These are phyloP conservation scores for Stictonetta naevosa DNA, from an alignment of 2,113 vertebrate species.

Conservation along the genomic window DNA sequence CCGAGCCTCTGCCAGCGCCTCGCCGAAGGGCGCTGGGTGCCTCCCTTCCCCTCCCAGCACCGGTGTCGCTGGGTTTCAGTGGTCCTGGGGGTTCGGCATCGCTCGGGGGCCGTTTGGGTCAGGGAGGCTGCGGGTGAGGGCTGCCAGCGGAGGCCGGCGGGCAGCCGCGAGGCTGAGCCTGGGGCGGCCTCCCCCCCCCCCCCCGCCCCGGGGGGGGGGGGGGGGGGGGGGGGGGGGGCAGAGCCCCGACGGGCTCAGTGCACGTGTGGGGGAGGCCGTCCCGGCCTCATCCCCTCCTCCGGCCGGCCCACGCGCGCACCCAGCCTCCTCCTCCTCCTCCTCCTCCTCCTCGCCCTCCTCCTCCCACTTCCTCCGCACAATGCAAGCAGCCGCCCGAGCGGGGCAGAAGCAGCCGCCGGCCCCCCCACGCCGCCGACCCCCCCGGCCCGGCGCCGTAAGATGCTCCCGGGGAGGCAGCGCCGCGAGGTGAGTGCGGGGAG, in stretches of 20 bases:
- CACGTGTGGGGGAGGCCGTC: background rate
- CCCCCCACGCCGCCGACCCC: background rate
- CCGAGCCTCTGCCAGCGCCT: background rate
- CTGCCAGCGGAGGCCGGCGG: fast-evolving
- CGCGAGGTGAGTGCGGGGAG: conserved; percentile 21
- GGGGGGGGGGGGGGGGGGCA: background rate
- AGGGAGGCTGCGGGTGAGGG: background rate
- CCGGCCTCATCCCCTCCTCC: background rate
- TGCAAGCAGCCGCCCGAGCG: background rate
- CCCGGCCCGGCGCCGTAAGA: background rate
- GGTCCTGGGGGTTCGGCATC: no score
- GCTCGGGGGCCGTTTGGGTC: no score
- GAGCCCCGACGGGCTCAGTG: background rate
- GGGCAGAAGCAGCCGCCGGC: background rate
- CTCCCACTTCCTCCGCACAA: conserved; percentile 46
- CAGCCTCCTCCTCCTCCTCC: background rate
- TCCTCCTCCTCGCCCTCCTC: background rate
- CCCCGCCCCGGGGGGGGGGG: no score
- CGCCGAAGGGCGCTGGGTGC: background rate
- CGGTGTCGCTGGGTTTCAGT: conserved; percentile 20
- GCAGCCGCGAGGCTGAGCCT: no score
- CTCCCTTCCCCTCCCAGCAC: background rate
- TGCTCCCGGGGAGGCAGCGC: background rate
- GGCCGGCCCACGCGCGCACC: background rate
- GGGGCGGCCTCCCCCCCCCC: no score